Percentiles rank a stretch among this genome's conserved stretches.
These are phyloP conservation scores for Adoxophyes honmai DNA, from an alignment of 1,140 invertebrate species.

Conservation along the genomic window DNA sequence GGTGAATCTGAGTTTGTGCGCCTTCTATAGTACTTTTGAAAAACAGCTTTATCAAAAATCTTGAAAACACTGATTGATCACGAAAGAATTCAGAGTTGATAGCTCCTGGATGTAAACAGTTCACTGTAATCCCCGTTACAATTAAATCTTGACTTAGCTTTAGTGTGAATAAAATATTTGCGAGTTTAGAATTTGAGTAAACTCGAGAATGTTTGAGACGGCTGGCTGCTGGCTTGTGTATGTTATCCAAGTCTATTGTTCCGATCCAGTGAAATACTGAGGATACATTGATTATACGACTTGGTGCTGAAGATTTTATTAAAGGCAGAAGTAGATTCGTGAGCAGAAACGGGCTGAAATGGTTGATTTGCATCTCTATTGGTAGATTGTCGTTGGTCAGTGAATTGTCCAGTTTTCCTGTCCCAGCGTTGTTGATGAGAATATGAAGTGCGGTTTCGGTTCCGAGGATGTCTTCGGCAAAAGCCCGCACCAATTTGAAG, in stretches of 20 bases:
- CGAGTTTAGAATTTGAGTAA: conserved; percentile 90
- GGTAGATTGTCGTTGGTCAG: conserved; percentile 87
- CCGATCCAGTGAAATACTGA: conserved; percentile 86
- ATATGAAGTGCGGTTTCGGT: conserved; percentile 82
- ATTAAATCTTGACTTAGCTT: conserved; percentile 86
- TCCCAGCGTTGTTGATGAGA: conserved; percentile 86
- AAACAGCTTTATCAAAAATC: conserved; percentile 22
- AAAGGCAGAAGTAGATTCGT: conserved; percentile 82
- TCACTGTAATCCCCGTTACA: conserved; percentile 85
- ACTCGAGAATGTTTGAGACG: conserved; percentile 77
- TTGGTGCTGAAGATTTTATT: conserved; percentile 85
- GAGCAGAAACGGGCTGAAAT: conserved; percentile 89
- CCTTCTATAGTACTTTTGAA: conserved; percentile 56
- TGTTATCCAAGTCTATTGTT: conserved; percentile 81
- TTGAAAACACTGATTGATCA: conserved; percentile 17
- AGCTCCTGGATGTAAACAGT: conserved; percentile 84
- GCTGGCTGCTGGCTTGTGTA: conserved; percentile 66
- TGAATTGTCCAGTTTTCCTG: conserved; percentile 74
- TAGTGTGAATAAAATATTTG: conserved; percentile 88
- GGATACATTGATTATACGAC: conserved; percentile 89
- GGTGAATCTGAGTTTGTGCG: conserved; percentile 79
- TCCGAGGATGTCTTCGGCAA: conserved; percentile 81
- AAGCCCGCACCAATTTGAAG: conserved; percentile 82
- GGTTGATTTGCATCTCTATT: conserved; percentile 90
- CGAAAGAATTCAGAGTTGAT: conserved; percentile 35